These are phyloP conservation scores for Microtus oregoni DNA, from an alignment of 2,113 vertebrate species.

Conservation along the genomic window DNA sequence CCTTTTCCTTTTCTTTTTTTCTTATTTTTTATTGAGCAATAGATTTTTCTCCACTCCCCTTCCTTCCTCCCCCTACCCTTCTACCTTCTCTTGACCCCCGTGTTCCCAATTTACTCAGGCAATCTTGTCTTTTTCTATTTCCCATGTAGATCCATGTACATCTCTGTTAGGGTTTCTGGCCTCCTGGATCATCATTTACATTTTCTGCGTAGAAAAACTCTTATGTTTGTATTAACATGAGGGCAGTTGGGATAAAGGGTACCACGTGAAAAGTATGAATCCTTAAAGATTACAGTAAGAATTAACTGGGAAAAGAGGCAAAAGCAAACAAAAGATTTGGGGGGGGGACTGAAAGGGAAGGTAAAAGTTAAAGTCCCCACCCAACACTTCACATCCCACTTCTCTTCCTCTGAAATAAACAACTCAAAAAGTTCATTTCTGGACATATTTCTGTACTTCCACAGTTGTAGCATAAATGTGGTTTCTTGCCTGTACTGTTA, in stretches of 20 bases:
- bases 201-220: background rate
- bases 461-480: background rate
- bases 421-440: background rate
- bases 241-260: too few species aligned
- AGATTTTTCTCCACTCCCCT: too few species aligned
- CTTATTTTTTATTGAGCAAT: too few species aligned
- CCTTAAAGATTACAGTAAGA: background rate
- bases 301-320: background rate
- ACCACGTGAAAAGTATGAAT: background rate
- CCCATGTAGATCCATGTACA: too few species aligned
- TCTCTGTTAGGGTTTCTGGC: background rate
- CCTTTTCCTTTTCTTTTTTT: background rate
- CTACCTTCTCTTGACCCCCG: too few species aligned
- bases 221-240: background rate
- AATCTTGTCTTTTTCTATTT: too few species aligned
- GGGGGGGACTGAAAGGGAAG: background rate
- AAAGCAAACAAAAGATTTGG: background rate
- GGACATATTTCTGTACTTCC: background rate
- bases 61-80: too few species aligned
- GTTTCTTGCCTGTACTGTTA: background rate
- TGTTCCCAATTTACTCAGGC: too few species aligned
- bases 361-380: background rate
- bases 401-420: background rate
- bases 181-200: background rate
- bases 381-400: background rate